Evolutionary conservation across 1,140 invertebrate genomes (phyloP), one percentile per base, ranked within the genome.

Genomic region (Leptoteleia sp.): DNA sequence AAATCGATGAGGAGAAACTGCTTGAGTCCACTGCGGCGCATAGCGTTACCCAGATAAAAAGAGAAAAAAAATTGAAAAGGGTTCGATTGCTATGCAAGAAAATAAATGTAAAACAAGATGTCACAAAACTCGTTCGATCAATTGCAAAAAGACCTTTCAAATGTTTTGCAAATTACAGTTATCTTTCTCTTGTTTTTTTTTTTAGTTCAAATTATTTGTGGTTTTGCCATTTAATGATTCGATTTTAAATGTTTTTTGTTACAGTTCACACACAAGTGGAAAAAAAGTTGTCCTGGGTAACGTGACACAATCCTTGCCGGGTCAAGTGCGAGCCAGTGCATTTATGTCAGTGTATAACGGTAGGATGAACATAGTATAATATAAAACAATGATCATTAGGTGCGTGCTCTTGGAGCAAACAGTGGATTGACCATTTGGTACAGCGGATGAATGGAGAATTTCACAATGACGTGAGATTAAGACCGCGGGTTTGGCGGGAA

Each of bases 21-120:
- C 81, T 85, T 80, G 76, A 84, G 79, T 87, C 81, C 83, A 86
- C 81, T 84, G 82, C 62, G 83, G 82, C 72, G 45, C 76, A 76
- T 83, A 25, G 48, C 73, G 73, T 85, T 82, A 83, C 71, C 76
- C 82, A 82, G 78, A 87, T 76, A 71, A 59, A 31, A 38, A 11
- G 16, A 57, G 8, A 29, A 29, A 22, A 5, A 22, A 22, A 22
- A 22, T n/a, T n/a, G n/a, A n/a, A n/a, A n/a, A n/a, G n/a, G n/a
- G 27, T 29, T 29, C 7, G 8, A 29, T 29, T 29, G 4, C 27
- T 29, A 29, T 7, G 2, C 19, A 22, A n/a, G n/a, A 22, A 22
- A 29, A 6, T 3, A 67, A 67, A 45, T 22, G 8, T n/a, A 19
- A 43, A 38, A 29, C 3, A 29, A 29, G 27, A n/a, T n/a, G n/a